Evolutionary conservation across 2,888 invertebrate species (phyloP).

Genomic region (Lithodes maja): DNA sequence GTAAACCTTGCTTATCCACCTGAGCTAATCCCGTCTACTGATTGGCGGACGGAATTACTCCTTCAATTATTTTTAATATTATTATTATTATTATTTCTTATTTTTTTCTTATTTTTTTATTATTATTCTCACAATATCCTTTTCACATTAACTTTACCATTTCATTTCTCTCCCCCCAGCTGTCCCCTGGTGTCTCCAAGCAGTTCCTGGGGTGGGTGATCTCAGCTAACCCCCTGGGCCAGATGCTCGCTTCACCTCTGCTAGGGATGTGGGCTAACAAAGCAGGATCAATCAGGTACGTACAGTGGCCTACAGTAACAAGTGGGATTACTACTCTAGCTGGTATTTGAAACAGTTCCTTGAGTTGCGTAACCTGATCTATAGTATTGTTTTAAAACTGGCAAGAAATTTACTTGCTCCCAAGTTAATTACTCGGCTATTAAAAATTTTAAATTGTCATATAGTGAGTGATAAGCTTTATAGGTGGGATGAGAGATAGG

Average conservation of each 20-base stretch:
- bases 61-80: not conserved
- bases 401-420: no score
- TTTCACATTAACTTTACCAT: not conserved
- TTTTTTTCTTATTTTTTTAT: not conserved
- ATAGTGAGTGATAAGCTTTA: no score
- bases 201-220: conserved; percentile 82
- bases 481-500: no score
- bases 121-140: not conserved
- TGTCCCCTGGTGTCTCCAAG: conserved; percentile 83
- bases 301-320: no score
- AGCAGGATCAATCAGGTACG: conserved; percentile 76
- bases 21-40: not conserved
- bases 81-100: not conserved
- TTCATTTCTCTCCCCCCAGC: conserved; percentile 77
- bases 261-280: conserved; percentile 90
- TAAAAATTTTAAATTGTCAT: no score
- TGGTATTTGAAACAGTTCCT: no score
- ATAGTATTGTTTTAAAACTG: no score
- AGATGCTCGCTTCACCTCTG: conserved; percentile 89
- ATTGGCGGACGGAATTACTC: no score
- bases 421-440: no score
- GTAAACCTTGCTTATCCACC: no score
- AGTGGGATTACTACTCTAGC: no score
- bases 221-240: conserved; percentile 90
- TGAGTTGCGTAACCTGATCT: no score